These are phyloP conservation scores for Phalacrocorax aristotelis DNA, from an alignment of 2,113 vertebrate species.

Conservation along the genomic window DNA sequence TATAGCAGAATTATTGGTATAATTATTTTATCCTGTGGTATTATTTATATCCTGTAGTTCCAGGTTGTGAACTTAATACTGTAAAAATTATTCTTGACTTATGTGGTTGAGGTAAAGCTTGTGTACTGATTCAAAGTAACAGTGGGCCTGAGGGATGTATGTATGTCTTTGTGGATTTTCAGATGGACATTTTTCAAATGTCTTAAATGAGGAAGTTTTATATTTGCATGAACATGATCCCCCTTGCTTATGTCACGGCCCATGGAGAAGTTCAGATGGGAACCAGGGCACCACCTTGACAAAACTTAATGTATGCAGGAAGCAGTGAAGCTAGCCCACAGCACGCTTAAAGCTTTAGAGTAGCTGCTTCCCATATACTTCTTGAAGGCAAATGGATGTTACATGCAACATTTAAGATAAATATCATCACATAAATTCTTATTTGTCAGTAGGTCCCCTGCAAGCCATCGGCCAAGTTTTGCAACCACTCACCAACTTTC, in stretches of 20 bases:
- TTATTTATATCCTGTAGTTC: neutral
- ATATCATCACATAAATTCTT: neutral
- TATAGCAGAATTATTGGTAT: neutral
- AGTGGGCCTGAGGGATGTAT: neutral
- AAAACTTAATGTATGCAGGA: neutral
- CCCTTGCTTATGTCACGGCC: neutral
- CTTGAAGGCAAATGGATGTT: neutral
- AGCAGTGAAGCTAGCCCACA: neutral
- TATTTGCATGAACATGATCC: neutral
- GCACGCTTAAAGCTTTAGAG: neutral
- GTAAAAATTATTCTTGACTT: neutral
- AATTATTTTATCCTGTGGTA: neutral
- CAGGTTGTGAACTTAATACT: neutral
- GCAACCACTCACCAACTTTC: rapidly evolving
- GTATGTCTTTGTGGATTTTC: neutral
- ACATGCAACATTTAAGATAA: neutral
- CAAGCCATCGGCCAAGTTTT: neutral
- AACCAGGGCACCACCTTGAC: neutral
- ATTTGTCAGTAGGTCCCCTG: neutral
- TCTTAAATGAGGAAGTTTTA: neutral
- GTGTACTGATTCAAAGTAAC: neutral
- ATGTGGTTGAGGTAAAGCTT: neutral
- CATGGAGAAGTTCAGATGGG: neutral
- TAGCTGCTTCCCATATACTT: neutral
- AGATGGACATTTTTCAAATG: neutral